phyloP scores from a whole-genome alignment of 1,140 invertebrate genomes.

The Phenacoccus solenopsis region DNA sequence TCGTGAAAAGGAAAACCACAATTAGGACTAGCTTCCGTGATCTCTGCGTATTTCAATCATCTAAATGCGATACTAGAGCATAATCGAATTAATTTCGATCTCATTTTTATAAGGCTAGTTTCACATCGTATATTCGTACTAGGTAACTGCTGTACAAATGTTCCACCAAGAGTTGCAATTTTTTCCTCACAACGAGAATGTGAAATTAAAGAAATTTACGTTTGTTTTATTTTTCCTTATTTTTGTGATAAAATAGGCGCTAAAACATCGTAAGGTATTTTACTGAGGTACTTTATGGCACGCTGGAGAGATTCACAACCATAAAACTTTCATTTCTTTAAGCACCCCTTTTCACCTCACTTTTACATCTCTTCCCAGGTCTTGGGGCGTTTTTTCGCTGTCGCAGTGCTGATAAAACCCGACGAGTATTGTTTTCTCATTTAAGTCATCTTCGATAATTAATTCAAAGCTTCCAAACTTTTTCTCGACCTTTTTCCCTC shows the following conservation, averaged over 20 bases:
- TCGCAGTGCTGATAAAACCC: neutral
- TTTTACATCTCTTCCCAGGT: too few species aligned
- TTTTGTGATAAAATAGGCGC: neutral
- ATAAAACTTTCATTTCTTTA: conserved; percentile 3
- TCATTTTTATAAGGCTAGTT: too few species aligned
- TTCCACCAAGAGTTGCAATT: neutral
- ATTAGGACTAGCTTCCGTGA: too few species aligned
- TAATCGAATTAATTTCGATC: too few species aligned
- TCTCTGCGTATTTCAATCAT: too few species aligned
- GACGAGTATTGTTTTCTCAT: neutral
- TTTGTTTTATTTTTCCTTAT: neutral
- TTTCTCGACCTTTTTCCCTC: neutral
- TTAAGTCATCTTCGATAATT: neutral
- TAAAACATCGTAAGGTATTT: neutral
- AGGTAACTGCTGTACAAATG: too few species aligned
- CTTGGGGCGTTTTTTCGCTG: neutral
- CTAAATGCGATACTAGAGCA: too few species aligned
- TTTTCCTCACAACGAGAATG: neutral
- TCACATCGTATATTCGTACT: too few species aligned
- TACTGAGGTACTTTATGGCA: neutral
- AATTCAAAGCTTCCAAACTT: neutral
- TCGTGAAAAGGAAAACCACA: too few species aligned
- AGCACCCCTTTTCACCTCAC: neutral
- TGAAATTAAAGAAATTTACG: neutral
- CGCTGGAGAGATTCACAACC: neutral